Conservation (phyloP, 2,797 vertebrate genomes). For the Microctenopoma stevenorrisi region DNA sequence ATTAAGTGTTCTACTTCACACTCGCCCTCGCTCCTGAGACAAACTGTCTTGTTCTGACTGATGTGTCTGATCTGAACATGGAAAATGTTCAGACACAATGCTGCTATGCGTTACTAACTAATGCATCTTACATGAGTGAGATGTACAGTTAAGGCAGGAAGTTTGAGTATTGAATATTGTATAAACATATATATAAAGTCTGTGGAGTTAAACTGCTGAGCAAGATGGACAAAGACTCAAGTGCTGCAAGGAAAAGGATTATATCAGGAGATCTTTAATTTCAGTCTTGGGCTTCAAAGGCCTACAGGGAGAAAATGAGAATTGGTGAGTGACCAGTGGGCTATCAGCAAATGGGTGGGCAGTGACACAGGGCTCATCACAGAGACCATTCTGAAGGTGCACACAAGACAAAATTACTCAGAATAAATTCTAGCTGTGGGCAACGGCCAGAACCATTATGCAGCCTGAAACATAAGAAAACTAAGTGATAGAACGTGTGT, state of each 20-base stretch:
- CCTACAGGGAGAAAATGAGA: conserved; percentile 73
- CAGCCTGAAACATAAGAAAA: conserved; percentile 31
- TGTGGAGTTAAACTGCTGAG: conserved; percentile 66
- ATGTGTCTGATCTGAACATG: too few relatives aligned
- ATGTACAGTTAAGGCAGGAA: not conserved
- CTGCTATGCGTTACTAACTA: too few relatives aligned
- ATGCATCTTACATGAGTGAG: too few relatives aligned
- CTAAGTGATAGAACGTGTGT: conserved; percentile 28
- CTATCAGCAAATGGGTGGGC: conserved; percentile 77
- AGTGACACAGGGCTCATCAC: conserved; percentile 76
- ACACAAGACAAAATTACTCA: conserved; percentile 61
- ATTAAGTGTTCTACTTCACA: not conserved
- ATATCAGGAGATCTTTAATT: conserved; percentile 84
- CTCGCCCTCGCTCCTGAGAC: too few relatives aligned
- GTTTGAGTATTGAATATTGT: too few relatives aligned
- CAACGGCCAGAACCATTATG: conserved; percentile 31
- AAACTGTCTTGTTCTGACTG: too few relatives aligned
- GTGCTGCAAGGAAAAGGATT: conserved; percentile 60
- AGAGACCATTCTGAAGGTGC: conserved; percentile 58
- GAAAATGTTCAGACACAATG: too few relatives aligned
- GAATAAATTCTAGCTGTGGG: conserved; percentile 66
- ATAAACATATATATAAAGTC: conserved; percentile 19
- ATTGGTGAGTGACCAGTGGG: conserved; percentile 75
- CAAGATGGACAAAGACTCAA: conserved; percentile 46
- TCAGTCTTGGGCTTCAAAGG: conserved; percentile 78